Percentiles rank a stretch among this genome's conserved stretches.
Evolutionary conservation across 2,113 vertebrate genomes (phyloP).

Genomic region (Serinus canaria): DNA sequence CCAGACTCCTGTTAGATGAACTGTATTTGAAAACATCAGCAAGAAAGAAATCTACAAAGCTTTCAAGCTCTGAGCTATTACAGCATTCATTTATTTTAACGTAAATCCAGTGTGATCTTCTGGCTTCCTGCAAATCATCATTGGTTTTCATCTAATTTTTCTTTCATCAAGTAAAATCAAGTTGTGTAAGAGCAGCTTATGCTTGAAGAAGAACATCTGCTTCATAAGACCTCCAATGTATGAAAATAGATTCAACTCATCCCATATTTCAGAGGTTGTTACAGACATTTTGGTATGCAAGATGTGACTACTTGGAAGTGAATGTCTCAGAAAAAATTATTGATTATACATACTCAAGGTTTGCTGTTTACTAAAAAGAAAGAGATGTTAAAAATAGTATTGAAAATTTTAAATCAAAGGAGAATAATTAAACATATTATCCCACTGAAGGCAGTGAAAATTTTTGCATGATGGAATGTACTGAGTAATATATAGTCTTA

Average conservation of each 20-base stretch:
- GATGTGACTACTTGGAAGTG: not conserved
- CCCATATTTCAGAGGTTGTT: not conserved
- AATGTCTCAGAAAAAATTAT: not conserved
- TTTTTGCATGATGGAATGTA: not conserved
- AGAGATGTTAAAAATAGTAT: not conserved
- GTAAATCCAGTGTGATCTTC: not conserved
- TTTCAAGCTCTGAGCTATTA: not conserved
- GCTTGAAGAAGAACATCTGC: not conserved
- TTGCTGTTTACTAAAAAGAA: not conserved
- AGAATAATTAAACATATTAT: not conserved
- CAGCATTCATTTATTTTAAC: not conserved
- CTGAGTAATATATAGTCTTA: not conserved
- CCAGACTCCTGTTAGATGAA: conserved; percentile 2
- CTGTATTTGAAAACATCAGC: conserved; percentile 45
- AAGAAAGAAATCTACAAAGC: not conserved
- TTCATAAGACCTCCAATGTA: not conserved
- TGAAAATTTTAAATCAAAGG: not conserved
- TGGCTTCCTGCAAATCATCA: not conserved
- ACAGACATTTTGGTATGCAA: not conserved
- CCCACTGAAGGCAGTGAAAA: not conserved
- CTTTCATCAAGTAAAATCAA: not conserved
- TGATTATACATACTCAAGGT: not conserved
- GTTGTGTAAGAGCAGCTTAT: not conserved
- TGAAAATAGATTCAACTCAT: not conserved
- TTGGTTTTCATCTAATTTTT: not conserved